Percentiles rank a stretch among this genome's conserved stretches.
Evolutionary conservation across 2,797 vertebrate species (phyloP).

Genomic region (Babyrousa celebensis): DNA sequence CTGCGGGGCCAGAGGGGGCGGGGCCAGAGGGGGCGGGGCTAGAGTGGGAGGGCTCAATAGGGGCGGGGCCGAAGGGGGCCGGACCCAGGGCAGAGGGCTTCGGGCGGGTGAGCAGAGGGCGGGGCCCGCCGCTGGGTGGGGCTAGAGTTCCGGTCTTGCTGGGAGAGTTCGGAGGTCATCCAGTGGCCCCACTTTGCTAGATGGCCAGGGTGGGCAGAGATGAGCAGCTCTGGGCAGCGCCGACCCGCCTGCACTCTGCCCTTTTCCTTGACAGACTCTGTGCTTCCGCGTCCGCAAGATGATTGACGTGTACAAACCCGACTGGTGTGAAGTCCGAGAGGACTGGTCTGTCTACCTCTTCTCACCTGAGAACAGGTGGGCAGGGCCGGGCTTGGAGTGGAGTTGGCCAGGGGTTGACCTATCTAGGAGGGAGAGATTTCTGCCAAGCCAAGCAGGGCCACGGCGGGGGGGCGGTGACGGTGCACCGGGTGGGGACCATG

Average conservation of each 20-base stretch:
- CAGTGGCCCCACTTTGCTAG: neutral
- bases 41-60: accelerated
- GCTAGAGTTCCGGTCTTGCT: too few species aligned
- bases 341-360: constrained; percentile 99
- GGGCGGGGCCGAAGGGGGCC: neutral
- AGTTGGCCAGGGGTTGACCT: accelerated
- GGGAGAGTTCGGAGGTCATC: neutral
- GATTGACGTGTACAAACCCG: constrained; percentile 97
- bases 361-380: constrained; percentile 98
- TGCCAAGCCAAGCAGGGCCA: neutral
- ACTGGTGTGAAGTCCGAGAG: constrained; percentile 97
- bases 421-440: neutral
- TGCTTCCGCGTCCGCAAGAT: constrained; percentile 99
- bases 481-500: constrained; percentile 65
- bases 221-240: neutral
- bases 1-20: accelerated
- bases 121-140: too few species aligned
- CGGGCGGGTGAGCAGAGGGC: neutral
- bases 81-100: neutral
- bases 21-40: accelerated
- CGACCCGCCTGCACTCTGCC: accelerated
- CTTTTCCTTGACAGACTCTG: constrained; percentile 92
- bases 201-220: neutral
- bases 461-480: constrained; percentile 92
- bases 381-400: neutral